Evolutionary conservation across 2,888 invertebrate species (phyloP).

Genomic region (Aelia acuminata): DNA sequence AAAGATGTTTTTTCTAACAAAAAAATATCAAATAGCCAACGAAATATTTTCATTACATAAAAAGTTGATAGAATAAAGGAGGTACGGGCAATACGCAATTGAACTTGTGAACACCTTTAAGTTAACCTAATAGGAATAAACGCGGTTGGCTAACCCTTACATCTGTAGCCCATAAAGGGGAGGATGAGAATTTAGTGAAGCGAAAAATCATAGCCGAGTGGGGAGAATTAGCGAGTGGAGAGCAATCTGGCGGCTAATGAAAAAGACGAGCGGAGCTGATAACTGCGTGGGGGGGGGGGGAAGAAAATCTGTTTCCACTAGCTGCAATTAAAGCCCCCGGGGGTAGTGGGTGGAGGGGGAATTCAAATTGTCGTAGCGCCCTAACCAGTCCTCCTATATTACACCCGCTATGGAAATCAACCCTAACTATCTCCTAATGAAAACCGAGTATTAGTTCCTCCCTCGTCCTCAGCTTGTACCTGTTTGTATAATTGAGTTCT

Average conservation of each 20-base stretch:
- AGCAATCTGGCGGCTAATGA: conserved; percentile 46
- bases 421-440: conserved; percentile 37
- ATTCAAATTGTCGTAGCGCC: background rate
- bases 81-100: background rate
- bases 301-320: conserved; percentile 42
- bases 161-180: background rate
- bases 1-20: too few relatives aligned
- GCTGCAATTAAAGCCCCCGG: conserved; percentile 27
- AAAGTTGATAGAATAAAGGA: background rate
- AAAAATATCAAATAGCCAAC: too few relatives aligned
- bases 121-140: background rate
- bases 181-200: conserved; percentile 12
- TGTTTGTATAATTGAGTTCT: background rate
- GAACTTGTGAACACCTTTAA: background rate
- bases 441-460: conserved; percentile 27
- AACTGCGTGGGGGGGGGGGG: conserved; percentile 8
- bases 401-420: conserved; percentile 37
- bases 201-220: conserved; percentile 19
- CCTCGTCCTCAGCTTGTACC: background rate
- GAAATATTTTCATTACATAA: too few relatives aligned
- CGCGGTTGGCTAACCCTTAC: background rate
- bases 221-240: conserved; percentile 36
- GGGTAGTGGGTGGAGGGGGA: background rate
- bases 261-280: conserved; percentile 34
- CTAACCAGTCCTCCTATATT: conserved; percentile 10